Evolutionary conservation across 1,140 invertebrate species (phyloP).

Genomic region (Goniozus legneri): DNA sequence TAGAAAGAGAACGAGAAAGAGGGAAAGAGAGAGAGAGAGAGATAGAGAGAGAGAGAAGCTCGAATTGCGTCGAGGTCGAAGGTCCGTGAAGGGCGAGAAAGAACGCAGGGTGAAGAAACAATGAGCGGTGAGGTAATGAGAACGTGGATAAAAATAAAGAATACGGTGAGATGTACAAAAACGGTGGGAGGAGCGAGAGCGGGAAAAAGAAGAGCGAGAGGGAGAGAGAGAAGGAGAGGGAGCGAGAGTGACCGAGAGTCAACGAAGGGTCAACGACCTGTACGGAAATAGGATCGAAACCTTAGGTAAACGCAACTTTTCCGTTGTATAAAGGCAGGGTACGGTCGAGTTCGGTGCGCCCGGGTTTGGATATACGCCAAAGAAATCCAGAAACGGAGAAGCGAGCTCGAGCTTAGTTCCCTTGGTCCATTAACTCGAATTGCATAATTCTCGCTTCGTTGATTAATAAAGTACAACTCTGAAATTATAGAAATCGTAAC

Average conservation of each 20-base stretch:
- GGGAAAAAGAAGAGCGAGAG: constrained; percentile 6
- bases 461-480: no score
- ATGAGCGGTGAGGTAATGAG: no score
- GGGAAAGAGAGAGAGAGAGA: constrained; percentile 9
- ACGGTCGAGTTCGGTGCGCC: constrained; percentile 21
- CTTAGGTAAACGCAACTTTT: constrained; percentile 48
- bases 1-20: constrained; percentile 11
- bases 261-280: constrained; percentile 40
- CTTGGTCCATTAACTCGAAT: constrained; percentile 30
- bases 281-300: constrained; percentile 47
- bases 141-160: no score
- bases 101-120: no score
- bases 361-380: constrained; percentile 44
- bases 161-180: no score
- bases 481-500: no score
- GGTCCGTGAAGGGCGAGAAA: no score
- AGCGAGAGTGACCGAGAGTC: constrained; percentile 12
- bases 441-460: no score
- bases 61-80: no score
- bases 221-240: constrained; percentile 12
- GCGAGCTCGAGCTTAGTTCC: constrained; percentile 25
- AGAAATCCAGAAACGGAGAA: constrained; percentile 37
- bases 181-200: constrained; percentile 4
- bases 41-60: not conserved
- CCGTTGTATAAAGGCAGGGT: constrained; percentile 26